Evolutionary conservation across 2,113 vertebrate species (phyloP), one percentile per base, ranked within the genome.

Genomic region (Megatriorchis doriae): DNA sequence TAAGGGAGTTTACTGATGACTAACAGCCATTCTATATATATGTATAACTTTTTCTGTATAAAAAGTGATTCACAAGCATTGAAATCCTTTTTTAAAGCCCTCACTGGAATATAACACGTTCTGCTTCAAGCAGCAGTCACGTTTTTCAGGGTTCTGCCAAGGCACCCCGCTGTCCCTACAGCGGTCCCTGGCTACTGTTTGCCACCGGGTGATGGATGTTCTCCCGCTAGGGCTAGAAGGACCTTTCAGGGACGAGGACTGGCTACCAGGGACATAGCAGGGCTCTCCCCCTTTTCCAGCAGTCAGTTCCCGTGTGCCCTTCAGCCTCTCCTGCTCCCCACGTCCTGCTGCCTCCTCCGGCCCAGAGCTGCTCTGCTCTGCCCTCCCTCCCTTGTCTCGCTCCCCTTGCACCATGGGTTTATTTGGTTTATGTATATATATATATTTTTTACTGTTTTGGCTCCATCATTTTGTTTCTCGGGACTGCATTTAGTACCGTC

Each of bases 341-440:
- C 0, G 0, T 47, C 50, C 61, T 7, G 2, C 1, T 11, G 42
- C 14, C 21, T 59, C 55, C 34, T n/a, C 55, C 16, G 13, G 34
- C 21, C 63, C 14, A 34, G 17, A 48, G 6, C 16, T 40, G 62
- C 50, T 56, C 42, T 32, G 55, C 26, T 52, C 50, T 74, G 34
- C 29, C 26, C 21, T 25, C 25, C 48, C 48, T 68, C 25, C 23
- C 52, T 67, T 16, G 12, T 25, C 74, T 77, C 3, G 2, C 61
- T 63, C 40, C 40, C 3, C 34, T 59, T 23, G 8, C 22, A 3
- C 13, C 26, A 1, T 6, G 34, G 38, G 4, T 72, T 85, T 93
- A 50, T 82, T 80, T 87, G 23, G 20, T 77, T 81, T 93, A 23
- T 75, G 34, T n/a, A 16, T 43, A 13, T 47, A n/a, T 52, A 6